Base-by-base conservation (phyloP, 2,888 invertebrate species). In the Malthinus seriepunctatus region DNA sequence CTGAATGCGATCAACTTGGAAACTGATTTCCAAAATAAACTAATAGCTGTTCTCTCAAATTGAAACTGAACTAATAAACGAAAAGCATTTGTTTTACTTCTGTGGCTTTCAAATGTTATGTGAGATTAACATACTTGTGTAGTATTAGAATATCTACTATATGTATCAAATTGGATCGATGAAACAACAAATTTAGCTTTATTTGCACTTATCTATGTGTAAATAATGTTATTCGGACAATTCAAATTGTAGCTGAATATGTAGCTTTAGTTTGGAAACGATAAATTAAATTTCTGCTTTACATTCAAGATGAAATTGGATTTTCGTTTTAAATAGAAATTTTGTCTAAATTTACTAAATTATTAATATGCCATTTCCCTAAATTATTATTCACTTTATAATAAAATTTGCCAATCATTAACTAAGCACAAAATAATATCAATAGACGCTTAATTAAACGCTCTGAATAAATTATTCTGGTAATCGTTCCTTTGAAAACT, bases 1-100 rank as follows among this genome's bases (percentile, higher is more conserved):
- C 71, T 48, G 63, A 57, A 51, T 52, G 63, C 69, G 67, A 66
- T 33, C 65, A 57, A 70, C 63, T 71, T 71, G 60, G 65, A 68
- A 73, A 71, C 71, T 72, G 73, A 72, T 73, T 72, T 69, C 65
- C 64, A 71, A 73, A 73, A 71, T 70, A 72, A 71, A 72, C 71
- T 63, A 62, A 67, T 68, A 62, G 66, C 62, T 66, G 67, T 61
- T 61, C 51, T 58, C 60, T 56, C 60, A 57, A 62, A 56, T 57
- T 56, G 60, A 62, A 67, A 65, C 62, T 64, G 63, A 65, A 65
- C 57, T 59, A 54, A 58, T 63, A 57, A 56, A 56, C 57, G 56
- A 53, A 58, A 51, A 60, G 55, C 60, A 56, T 59, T 59, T 59
- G 59, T 59, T 59, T 59, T 59, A 55, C 59, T 59, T 59, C 47